Evolutionary conservation across 1,140 invertebrate species (phyloP), one percentile per base, ranked within the genome.

Genomic region (Centruroides sculpturatus): DNA sequence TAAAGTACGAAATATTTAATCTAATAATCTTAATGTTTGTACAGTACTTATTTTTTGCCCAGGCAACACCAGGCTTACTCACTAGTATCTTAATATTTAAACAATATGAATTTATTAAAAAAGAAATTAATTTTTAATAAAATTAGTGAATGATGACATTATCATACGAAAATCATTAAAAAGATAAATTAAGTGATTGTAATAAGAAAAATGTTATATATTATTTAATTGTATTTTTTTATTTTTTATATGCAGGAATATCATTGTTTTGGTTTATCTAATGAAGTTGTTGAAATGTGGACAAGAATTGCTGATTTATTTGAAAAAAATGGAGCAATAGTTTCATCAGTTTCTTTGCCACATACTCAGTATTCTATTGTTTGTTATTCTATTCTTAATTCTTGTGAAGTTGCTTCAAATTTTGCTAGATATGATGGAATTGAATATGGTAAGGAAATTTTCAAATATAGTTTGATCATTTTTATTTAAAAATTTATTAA

Each of bases 361-460:
- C 82, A 98, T 70, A 94, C 91, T 5, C 81, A 85, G 57, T 83
- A 84, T 63, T 95, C 92, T 34, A 88, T 97, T 62, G 82, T 84
- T 46, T 95, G 92, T 68, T 99, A 99, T 72, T 85, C 87, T 6
- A 83, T 98, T 53, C 73, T 99, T 10, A 94, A 94, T 76, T 85
- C 89, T 63, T 92, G 89, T 73, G 96, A 99, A 78, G 90, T 99
- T 3, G 90, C 92, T 0, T 98, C 94, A 66, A 99, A 99, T 71
- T 95, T 99, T 89, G 85, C 95, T 0, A 79, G 91, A 53, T 99
- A 95, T 73, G 94, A 99, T 76, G 94, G 96, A 4, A 81, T 99
- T 62, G 81, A 93, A 75, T 99, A 84, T 77, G 96, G 96, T 60
- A 70, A 69, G 67, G 13, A 36, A 3, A 11, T 13, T 57, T 34